phyloP scores from a whole-genome alignment of 2,113 vertebrate species.

The Lophius piscatorius region DNA sequence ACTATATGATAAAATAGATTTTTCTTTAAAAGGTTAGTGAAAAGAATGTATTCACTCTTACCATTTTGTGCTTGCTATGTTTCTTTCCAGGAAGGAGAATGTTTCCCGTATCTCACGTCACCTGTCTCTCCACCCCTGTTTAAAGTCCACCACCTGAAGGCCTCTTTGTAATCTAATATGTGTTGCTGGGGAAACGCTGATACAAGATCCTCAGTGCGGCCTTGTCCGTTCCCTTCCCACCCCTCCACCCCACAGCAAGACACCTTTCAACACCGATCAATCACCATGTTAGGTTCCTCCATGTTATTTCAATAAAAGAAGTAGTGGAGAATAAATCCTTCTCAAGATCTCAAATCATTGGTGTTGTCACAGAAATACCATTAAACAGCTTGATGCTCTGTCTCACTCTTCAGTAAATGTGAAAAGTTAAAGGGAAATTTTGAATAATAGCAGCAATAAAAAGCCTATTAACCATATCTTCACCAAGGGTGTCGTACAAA shows the following conservation, averaged over 20 bases:
- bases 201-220: conserved; percentile 42
- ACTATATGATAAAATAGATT: not conserved
- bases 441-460: too few relatives aligned
- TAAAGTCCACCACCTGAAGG: conserved; percentile 67
- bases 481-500: too few relatives aligned
- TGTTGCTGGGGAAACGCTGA: conserved; percentile 70
- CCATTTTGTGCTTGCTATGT: conserved; percentile 48
- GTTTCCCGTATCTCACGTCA: conserved; percentile 24
- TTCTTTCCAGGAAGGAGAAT: conserved; percentile 51
- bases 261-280: not conserved
- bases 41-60: conserved; percentile 30
- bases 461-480: too few relatives aligned
- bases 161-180: conserved; percentile 59
- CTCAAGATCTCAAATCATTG: not conserved
- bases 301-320: too few relatives aligned
- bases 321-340: too few relatives aligned
- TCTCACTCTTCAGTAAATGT: too few relatives aligned
- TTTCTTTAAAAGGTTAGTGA: too few relatives aligned
- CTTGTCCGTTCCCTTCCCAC: conserved; percentile 32
- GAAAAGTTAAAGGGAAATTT: too few relatives aligned
- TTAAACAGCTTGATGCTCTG: too few relatives aligned
- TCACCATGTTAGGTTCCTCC: not conserved
- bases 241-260: not conserved
- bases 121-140: conserved; percentile 58
- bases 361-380: too few relatives aligned